Evolutionary conservation across 2,888 invertebrate genomes (phyloP), one percentile per base, ranked within the genome.

Genomic region (Xanthorhoe designata): DNA sequence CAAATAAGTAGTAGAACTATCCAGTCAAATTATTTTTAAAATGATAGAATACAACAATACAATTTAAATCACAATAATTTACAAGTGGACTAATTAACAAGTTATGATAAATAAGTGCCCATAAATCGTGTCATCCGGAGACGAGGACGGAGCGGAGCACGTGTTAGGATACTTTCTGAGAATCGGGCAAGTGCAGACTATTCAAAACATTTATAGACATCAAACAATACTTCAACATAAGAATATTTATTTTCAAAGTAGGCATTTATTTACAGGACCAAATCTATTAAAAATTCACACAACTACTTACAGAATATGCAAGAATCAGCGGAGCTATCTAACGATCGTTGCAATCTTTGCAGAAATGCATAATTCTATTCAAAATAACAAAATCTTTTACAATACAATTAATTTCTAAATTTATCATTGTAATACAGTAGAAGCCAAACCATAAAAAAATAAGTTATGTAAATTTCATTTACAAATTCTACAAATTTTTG

Each of bases 51-150:
- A 32, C 8, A 2, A 10, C 38, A 10, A 10, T 42, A 42, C 38
- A 42, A 42, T 47, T 17, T 64, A 64, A 62, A 51, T 47, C 18
- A 52, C 71, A 73, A 70, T 73, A 75, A 71, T 67, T 56, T 71
- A 70, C 73, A 68, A 70, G 70, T 74, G 74, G 70, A 70, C 82
- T 85, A 81, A 85, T 85, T 82, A 84, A 80, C 77, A 70, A 78
- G 79, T 75, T 83, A 86, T 86, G 88, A 91, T 89, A 85, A 88
- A 89, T 89, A 86, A 79, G 73, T 32, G 32, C 69, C 78, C 85
- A 85, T 91, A 90, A 91, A 91, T 90, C 80, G 78, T 82, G 77
- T 77, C 75, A 77, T 80, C 76, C 75, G 71, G 42, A 63, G 68
- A 66, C 75, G 78, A 76, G n/a, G 76, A 76, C 79, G 83, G 84